Evolutionary conservation across 2,888 invertebrate genomes (phyloP).

Genomic region (Colletes collaris): DNA sequence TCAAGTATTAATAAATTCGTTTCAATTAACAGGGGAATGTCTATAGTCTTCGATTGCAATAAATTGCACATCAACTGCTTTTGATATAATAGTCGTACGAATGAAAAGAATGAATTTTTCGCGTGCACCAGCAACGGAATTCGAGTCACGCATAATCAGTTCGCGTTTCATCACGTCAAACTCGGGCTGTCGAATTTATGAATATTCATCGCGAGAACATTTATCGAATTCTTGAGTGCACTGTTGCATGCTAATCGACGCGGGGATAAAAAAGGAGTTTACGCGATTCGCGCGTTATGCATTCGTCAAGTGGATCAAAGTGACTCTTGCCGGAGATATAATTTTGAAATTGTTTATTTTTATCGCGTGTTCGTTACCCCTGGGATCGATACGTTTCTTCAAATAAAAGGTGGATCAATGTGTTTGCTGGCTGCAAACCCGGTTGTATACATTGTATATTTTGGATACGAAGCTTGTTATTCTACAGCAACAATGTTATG

Average conservation of each 20-base stretch:
- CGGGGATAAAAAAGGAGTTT: neutral
- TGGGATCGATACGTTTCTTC: neutral
- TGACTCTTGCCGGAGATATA: neutral
- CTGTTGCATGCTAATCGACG: constrained; percentile 10
- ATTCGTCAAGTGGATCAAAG: neutral
- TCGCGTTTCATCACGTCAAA: constrained; percentile 18
- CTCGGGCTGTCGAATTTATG: constrained; percentile 19
- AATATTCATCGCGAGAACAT: constrained; percentile 39
- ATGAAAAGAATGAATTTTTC: constrained; percentile 3
- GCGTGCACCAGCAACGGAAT: constrained; percentile 23
- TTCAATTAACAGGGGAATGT: neutral
- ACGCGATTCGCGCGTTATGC: neutral
- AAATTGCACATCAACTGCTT: neutral
- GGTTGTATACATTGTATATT: neutral
- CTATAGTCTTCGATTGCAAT: no score
- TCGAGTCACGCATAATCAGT: constrained; percentile 32
- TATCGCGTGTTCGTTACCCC: neutral
- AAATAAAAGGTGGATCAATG: neutral
- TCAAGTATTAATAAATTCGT: neutral
- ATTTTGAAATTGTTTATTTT: constrained; percentile 11
- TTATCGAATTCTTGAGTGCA: constrained; percentile 11
- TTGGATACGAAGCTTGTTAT: no score
- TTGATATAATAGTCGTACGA: neutral
- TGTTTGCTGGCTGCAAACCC: neutral
- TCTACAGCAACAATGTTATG: no score